These are phyloP conservation scores for Zaprionus africanus DNA, from an alignment of 1,140 invertebrate species.

Conservation along the genomic window DNA sequence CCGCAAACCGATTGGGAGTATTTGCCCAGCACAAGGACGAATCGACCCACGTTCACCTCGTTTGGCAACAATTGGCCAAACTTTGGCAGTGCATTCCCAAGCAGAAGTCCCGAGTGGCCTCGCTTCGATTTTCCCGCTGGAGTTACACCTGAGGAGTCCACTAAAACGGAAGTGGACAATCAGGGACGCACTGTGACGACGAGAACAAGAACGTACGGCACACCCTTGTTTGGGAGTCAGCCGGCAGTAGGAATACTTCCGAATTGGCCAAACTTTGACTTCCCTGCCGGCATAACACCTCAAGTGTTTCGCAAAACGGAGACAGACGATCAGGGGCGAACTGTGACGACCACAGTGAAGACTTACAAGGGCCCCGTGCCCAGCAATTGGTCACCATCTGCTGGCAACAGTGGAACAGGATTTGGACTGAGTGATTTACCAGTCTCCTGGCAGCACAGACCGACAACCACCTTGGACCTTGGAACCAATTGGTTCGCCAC, in stretches of 20 bases:
- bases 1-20: slow-evolving; percentile 59
- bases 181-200: slow-evolving; percentile 53
- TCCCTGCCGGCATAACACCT: slow-evolving; percentile 20
- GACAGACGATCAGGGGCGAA: slow-evolving; percentile 34
- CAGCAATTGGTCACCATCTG: slow-evolving; percentile 8
- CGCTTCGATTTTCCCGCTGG: slow-evolving; percentile 47
- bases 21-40: slow-evolving; percentile 15
- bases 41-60: not conserved
- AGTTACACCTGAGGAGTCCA: slow-evolving; percentile 42
- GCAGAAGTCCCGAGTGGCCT: not conserved
- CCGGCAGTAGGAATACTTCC: not conserved
- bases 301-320: slow-evolving; percentile 28
- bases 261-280: slow-evolving; percentile 24
- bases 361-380: not conserved
- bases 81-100: slow-evolving; percentile 16
- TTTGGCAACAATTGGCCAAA: slow-evolving; percentile 13
- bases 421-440: not conserved
- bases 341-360: slow-evolving; percentile 23
- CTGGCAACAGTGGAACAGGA: not conserved
- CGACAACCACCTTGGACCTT: no score
- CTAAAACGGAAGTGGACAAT: slow-evolving; percentile 54
- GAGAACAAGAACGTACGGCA: slow-evolving; percentile 32
- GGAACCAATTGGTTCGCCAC: slow-evolving; percentile 6
- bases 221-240: not conserved
- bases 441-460: slow-evolving; percentile 6